These are phyloP conservation scores for Thymelicus lineola DNA, from an alignment of 2,888 invertebrate genomes.

Conservation along the genomic window DNA sequence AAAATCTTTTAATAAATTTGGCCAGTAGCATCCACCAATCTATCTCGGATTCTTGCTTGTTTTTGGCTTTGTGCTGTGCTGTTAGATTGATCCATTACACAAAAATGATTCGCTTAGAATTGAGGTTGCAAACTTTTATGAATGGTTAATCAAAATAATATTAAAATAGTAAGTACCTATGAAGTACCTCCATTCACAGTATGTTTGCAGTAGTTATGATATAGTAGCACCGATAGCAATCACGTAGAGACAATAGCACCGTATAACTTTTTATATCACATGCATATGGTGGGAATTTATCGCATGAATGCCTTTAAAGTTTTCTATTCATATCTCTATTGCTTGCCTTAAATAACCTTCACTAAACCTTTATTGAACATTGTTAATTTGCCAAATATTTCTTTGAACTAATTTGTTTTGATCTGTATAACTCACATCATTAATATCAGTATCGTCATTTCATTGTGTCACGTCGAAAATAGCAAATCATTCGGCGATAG, in stretches of 20 bases:
- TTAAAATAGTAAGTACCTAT: not conserved
- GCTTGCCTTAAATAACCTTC: no score
- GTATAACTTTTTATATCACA: constrained; percentile 33
- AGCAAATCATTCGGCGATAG: constrained; percentile 23
- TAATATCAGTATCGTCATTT: constrained; percentile 4
- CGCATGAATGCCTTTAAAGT: constrained; percentile 1
- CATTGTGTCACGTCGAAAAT: constrained; percentile 27
- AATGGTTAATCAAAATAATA: not conserved
- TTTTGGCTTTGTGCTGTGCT: no score
- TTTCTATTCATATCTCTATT: not conserved
- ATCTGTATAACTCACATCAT: not conserved
- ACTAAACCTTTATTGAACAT: no score
- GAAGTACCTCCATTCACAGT: not conserved
- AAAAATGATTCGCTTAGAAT: no score
- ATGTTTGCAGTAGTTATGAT: not conserved
- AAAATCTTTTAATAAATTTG: no score
- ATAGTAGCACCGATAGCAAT: not conserved
- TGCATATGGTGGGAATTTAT: constrained; percentile 34
- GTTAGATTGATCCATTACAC: no score
- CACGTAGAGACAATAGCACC: constrained; percentile 34
- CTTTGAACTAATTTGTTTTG: not conserved
- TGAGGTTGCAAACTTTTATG: no score
- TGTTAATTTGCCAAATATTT: no score
- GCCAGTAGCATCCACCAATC: no score
- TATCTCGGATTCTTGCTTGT: no score